Evolutionary conservation across 2,888 invertebrate genomes (phyloP).

Genomic region (Hydropsyche betteni): DNA sequence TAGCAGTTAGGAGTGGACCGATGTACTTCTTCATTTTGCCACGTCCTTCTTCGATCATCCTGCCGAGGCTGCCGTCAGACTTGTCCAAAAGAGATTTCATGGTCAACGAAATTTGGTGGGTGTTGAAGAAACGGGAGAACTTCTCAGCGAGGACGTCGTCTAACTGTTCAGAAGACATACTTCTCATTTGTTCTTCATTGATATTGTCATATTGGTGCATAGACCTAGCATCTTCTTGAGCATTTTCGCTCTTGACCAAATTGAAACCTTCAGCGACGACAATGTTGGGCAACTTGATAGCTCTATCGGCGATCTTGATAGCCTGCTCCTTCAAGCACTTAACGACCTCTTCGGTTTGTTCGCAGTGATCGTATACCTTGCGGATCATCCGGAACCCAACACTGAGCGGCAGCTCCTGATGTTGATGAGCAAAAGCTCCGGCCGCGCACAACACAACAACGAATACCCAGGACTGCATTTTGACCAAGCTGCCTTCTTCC

Average conservation of each 20-base stretch:
- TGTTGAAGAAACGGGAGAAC: slow-evolving; percentile 68
- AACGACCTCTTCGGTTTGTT: slow-evolving; percentile 69
- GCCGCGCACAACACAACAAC: slow-evolving; percentile 11
- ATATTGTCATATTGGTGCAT: slow-evolving; percentile 62
- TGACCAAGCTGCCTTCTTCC: not conserved
- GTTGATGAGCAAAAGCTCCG: slow-evolving; percentile 54
- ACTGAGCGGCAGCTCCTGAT: slow-evolving; percentile 60
- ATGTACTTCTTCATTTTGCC: slow-evolving; percentile 72
- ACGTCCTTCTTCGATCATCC: slow-evolving; percentile 64
- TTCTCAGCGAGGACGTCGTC: slow-evolving; percentile 68
- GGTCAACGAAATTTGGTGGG: slow-evolving; percentile 69
- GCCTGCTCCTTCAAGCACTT: slow-evolving; percentile 79
- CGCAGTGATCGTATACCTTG: slow-evolving; percentile 71
- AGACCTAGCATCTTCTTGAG: slow-evolving; percentile 58
- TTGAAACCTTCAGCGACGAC: slow-evolving; percentile 71
- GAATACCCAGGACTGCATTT: slow-evolving; percentile 1
- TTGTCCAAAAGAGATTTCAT: slow-evolving; percentile 62
- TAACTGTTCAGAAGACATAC: slow-evolving; percentile 68
- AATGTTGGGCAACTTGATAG: slow-evolving; percentile 69
- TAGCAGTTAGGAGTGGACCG: slow-evolving; percentile 73
- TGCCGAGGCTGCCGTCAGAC: slow-evolving; percentile 55
- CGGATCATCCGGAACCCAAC: slow-evolving; percentile 64
- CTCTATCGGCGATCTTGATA: slow-evolving; percentile 71
- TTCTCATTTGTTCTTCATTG: slow-evolving; percentile 69
- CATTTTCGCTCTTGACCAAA: slow-evolving; percentile 64